A percentile compares a stretch with the other conserved stretches of the same genome.
Conservation (phyloP, 2,113 vertebrate species). For the Aix galericulata region DNA sequence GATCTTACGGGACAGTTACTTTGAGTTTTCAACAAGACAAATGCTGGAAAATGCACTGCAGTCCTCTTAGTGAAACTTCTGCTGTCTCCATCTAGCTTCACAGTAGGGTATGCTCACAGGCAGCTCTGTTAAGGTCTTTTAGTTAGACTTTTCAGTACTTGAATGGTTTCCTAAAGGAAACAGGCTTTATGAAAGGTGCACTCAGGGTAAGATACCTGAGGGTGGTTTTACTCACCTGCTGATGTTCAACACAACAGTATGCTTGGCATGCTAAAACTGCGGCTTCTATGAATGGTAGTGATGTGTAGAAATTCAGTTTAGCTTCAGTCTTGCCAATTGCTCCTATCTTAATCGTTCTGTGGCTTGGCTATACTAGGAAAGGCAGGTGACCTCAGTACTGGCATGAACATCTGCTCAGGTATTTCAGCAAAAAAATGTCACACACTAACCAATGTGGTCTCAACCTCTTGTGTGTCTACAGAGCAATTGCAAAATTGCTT, state of each 20-base stretch:
- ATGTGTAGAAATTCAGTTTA: background rate
- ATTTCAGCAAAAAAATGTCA: background rate
- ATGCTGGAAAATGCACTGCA: background rate
- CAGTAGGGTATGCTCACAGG: background rate
- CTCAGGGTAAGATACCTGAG: background rate
- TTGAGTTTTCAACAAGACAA: background rate
- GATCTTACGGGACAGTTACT: background rate
- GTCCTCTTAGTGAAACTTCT: background rate
- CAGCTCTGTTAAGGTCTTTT: background rate
- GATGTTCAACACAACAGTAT: background rate
- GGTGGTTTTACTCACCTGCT: background rate
- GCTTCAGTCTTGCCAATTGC: background rate
- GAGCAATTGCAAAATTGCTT: background rate
- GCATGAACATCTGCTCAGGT: background rate
- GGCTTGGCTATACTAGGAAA: background rate
- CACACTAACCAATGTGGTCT: background rate
- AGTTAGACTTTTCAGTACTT: background rate
- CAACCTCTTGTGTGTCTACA: background rate
- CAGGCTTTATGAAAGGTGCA: background rate
- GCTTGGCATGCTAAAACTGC: background rate
- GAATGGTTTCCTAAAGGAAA: background rate
- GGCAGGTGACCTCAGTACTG: background rate
- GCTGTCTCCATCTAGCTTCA: background rate
- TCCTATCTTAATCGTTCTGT: background rate
- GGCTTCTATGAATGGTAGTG: background rate